phyloP scores from a whole-genome alignment of 1,140 invertebrate species.

The Mya arenaria region DNA sequence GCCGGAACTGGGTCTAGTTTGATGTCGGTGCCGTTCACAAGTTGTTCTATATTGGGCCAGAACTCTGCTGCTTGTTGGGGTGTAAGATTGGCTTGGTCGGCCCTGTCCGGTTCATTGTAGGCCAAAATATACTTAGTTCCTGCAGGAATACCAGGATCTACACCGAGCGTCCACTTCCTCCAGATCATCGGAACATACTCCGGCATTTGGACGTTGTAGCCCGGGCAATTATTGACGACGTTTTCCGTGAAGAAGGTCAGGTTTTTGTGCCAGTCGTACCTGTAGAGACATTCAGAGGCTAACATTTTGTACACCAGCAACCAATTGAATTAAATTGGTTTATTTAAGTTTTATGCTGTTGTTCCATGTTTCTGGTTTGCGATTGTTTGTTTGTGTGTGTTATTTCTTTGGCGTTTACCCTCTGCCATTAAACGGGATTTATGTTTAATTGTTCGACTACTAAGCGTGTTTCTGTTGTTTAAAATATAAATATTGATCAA shows the following conservation, averaged over 20 bases:
- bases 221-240: not conserved
- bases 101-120: conserved; percentile 64
- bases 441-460: too few relatives aligned
- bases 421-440: too few relatives aligned
- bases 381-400: too few relatives aligned
- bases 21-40: conserved; percentile 36
- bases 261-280: conserved; percentile 6
- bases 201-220: not conserved
- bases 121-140: conserved; percentile 55
- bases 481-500: too few relatives aligned
- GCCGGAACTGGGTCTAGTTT: conserved; percentile 60
- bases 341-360: too few relatives aligned
- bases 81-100: conserved; percentile 54
- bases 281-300: not conserved
- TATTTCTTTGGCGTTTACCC: too few relatives aligned
- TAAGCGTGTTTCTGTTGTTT: too few relatives aligned
- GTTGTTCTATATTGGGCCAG: conserved; percentile 56
- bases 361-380: too few relatives aligned
- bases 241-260: not conserved
- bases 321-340: too few relatives aligned
- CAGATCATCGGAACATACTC: conserved; percentile 57
- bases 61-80: conserved; percentile 49
- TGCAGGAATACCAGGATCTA: conserved; percentile 8
- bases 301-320: too few relatives aligned
- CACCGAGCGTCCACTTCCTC: conserved; percentile 5